Conservation (phyloP, 1,140 invertebrate species). For the Papilio glaucus region DNA sequence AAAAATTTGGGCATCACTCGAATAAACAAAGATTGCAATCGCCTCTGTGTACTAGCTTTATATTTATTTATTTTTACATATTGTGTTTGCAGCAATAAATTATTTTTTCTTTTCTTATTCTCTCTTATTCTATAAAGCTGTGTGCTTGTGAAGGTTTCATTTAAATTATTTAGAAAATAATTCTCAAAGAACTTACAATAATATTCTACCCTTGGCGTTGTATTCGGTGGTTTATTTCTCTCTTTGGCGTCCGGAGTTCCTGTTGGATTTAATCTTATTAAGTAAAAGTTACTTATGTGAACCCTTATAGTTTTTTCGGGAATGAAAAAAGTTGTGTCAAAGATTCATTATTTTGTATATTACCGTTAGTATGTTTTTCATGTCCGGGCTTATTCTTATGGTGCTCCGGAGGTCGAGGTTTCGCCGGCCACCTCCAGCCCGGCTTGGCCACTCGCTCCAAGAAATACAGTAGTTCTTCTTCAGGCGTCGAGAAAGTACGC, state of each 20-base stretch:
- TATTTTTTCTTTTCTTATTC: too few species aligned
- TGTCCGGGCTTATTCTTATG: slow-evolving; percentile 75
- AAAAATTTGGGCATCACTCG: too few species aligned
- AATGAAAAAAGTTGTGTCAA: too few species aligned
- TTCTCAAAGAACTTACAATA: slow-evolving; percentile 66
- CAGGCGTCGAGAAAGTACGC: slow-evolving; percentile 84
- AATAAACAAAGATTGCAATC: too few species aligned
- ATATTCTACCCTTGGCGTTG: slow-evolving; percentile 72
- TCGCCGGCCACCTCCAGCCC: slow-evolving; percentile 90
- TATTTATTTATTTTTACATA: too few species aligned
- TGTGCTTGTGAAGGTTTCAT: too few species aligned
- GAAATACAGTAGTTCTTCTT: slow-evolving; percentile 90
- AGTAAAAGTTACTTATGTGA: too few species aligned
- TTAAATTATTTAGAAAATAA: too few species aligned
- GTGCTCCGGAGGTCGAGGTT: slow-evolving; percentile 85
- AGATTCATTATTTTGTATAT: slow-evolving; percentile 28
- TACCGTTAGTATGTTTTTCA: slow-evolving; percentile 69
- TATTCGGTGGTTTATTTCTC: slow-evolving; percentile 66
- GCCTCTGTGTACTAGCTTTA: too few species aligned
- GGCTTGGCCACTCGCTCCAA: slow-evolving; percentile 88
- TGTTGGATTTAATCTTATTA: slow-evolving; percentile 44
- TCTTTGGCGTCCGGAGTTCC: slow-evolving; percentile 65
- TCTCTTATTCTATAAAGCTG: too few species aligned
- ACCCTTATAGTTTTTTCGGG: too few species aligned
- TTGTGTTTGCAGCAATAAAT: too few species aligned